Conservation (phyloP, 2,888 invertebrate genomes). For the Agriotes lineatus region DNA sequence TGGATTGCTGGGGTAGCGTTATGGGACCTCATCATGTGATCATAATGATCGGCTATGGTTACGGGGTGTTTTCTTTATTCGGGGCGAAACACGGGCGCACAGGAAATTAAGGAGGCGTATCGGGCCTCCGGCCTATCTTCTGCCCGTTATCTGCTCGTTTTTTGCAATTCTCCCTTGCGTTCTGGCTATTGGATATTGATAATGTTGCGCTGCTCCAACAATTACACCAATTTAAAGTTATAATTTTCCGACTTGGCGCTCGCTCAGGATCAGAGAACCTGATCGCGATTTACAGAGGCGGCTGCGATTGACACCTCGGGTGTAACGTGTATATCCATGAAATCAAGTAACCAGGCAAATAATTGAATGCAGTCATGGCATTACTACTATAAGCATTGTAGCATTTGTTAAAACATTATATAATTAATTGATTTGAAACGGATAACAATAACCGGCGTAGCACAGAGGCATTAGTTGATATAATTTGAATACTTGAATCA, state of each 20-base stretch:
- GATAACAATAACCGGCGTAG: too few species aligned
- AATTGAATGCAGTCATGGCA: too few species aligned
- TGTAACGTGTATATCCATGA: too few species aligned
- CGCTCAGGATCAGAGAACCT: slow-evolving; percentile 16
- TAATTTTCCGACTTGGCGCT: slow-evolving; percentile 14
- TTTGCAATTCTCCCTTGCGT: neutral
- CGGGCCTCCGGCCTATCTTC: slow-evolving; percentile 10
- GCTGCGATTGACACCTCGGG: slow-evolving; percentile 25
- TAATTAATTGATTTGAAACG: too few species aligned
- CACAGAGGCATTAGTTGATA: too few species aligned
- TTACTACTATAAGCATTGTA: too few species aligned
- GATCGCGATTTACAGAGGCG: neutral
- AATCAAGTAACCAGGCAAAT: too few species aligned
- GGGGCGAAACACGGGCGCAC: slow-evolving; percentile 20
- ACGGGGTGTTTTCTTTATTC: slow-evolving; percentile 8
- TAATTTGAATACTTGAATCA: too few species aligned
- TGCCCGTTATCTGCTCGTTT: slow-evolving; percentile 9
- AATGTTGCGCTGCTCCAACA: neutral
- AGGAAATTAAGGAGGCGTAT: slow-evolving; percentile 35
- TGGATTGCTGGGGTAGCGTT: slow-evolving; percentile 15
- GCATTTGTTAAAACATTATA: too few species aligned
- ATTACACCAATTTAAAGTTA: slow-evolving; percentile 6
- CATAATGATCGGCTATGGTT: slow-evolving; percentile 33
- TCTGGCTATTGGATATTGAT: neutral
- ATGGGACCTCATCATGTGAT: slow-evolving; percentile 32